Base-by-base conservation (phyloP, 2,797 vertebrate genomes). In the Craterocephalus amniculus region DNA sequence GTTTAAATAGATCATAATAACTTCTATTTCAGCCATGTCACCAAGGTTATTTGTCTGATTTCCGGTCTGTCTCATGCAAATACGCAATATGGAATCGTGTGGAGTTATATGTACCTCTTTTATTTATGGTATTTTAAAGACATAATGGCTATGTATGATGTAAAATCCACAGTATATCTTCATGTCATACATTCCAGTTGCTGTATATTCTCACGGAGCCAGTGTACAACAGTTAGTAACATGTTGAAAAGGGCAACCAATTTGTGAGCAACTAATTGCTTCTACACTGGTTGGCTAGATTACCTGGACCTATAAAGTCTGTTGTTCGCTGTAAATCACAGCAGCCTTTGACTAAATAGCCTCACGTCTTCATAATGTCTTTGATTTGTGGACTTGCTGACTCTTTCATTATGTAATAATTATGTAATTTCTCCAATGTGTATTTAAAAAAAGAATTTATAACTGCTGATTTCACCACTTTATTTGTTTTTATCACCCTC, bases 1-100 rank as follows among this genome's bases (percentile, higher is more conserved):
- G 27, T 2, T 12, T 61, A 49, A 69, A 61, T 26, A 40, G n/a
- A 38, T 34, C 22, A 26, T 63, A 66, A 68, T 59, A 55, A 38
- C 38, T 22, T 56, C 18, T 29, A 38, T 63, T 20, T 22, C n/a
- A 4, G 29, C 10, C 0, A 69, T 40, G 0, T 20, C 61, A 64
- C 11, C 26, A n/a, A 18, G 35, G 22, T 69, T 31, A 34, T 6
- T 20, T 62, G 40, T 43, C 16, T 18, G 4, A 43, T 12, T 43
- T 38, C 4, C 4, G 14, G 13, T 45, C 22, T 6, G 14, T 36
- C 22, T 32, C 13, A 12, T 6, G 5, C 48, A 27, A 18, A 22
- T 18, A 10, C 52, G 40, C 38, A 55, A 7, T 65, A 11, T 7
- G 40, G 38, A 24, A 22, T 22, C 24, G 20, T 3, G 24, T 9